Base-by-base conservation (phyloP, 2,888 invertebrate species). In the Trissolcus japonicus region DNA sequence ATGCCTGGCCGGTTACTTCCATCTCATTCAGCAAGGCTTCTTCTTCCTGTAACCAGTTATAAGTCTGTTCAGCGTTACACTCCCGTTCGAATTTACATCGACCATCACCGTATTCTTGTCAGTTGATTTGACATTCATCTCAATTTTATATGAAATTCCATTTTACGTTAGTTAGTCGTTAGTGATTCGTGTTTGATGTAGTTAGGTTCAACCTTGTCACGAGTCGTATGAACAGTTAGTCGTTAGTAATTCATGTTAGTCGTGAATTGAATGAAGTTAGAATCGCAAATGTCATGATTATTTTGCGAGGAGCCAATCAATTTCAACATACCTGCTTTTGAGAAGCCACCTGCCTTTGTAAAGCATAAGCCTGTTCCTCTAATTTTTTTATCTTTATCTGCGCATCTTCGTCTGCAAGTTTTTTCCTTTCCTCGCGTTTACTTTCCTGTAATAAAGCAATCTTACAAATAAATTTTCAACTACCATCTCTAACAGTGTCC, bases 1-100 rank as follows among this genome's bases (percentile, higher is more conserved):
- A 98, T 0, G 99, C 99, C 89, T 98, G 98, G 0, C 99, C 99
- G 0, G 99, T 99, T 2, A 98, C 98, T 88, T 99, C 99, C 97
- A 99, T 98, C 90, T 99, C 99, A 87, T 97, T 98, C 14, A 99
- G 91, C 60, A 99, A 91, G 0, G 98, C 98, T 86, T 99, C 98
- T 89, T 99, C 98, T 88, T 98, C 98, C 93, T 94, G 89, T 76
- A 88, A 82, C 87, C 88, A 88, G 81, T 86, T 84, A 83, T 85
- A 87, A 83, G 86, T 88, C 88, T 89, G 85, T 89, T 88, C 83
- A 88, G 86, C 84, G 84, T 88, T 86, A 88, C 83, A 84, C 83
- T 83, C 84, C 86, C 83, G 86, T 85, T 84, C 87, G 81, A 82
- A 80, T 79, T 82, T 76, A 81, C 75, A 68, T 61, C 65, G 46